phyloP scores from a whole-genome alignment of 2,797 vertebrate genomes.

The Propithecus perrieri region DNA sequence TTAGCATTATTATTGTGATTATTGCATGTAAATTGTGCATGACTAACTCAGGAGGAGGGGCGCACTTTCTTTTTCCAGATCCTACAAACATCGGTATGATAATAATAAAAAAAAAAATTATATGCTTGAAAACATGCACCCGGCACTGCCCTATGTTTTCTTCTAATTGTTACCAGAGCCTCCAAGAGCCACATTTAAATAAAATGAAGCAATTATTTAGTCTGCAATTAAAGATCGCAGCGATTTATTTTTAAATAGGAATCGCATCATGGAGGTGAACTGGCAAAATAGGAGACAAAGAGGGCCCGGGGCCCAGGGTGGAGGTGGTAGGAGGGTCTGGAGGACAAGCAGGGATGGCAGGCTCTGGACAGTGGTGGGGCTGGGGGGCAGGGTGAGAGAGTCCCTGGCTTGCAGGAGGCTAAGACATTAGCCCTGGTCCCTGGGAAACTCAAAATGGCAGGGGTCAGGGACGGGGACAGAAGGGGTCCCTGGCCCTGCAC shows the following conservation, averaged over 20 bases:
- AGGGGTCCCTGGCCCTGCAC: not conserved
- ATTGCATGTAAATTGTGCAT: slow-evolving; percentile 61
- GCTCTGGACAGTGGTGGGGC: too few species aligned
- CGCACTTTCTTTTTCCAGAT: slow-evolving; percentile 81
- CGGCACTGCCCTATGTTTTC: slow-evolving; percentile 83
- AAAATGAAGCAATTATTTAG: slow-evolving; percentile 88
- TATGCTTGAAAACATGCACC: slow-evolving; percentile 83
- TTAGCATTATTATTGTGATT: slow-evolving; percentile 41
- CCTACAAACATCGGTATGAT: slow-evolving; percentile 80
- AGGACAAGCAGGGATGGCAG: not conserved
- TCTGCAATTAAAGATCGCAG: slow-evolving; percentile 85
- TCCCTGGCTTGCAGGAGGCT: not conserved
- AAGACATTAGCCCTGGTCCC: not conserved
- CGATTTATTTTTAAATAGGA: slow-evolving; percentile 85
- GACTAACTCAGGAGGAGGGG: slow-evolving; percentile 81
- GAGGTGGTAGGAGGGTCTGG: not conserved
- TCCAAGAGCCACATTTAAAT: slow-evolving; percentile 84
- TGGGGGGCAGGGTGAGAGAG: not conserved
- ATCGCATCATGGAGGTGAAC: slow-evolving; percentile 64
- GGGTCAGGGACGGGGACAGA: not conserved
- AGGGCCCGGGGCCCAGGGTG: not conserved
- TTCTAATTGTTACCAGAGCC: slow-evolving; percentile 85
- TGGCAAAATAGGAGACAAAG: slow-evolving; percentile 46
- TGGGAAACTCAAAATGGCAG: not conserved
- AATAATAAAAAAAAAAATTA: slow-evolving; percentile 83